phyloP scores from a whole-genome alignment of 2,888 invertebrate genomes.

The Caenorhabditis parvicauda region DNA sequence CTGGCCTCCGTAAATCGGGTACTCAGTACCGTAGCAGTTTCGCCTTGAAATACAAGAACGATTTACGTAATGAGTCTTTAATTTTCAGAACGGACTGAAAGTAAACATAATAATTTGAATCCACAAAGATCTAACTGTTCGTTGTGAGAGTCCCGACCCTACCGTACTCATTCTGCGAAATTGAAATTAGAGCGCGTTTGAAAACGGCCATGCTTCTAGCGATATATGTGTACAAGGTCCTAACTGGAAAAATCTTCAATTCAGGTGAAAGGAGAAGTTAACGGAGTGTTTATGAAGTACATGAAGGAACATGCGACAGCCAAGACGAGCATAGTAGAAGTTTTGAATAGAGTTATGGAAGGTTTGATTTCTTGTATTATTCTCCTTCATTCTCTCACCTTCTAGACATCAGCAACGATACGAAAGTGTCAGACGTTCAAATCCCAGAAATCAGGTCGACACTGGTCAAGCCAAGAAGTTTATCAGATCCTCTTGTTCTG shows the following conservation, averaged over 20 bases:
- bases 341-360: slow-evolving; percentile 55
- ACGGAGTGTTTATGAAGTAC: slow-evolving; percentile 63
- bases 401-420: slow-evolving; percentile 62
- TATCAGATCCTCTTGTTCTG: slow-evolving; percentile 62
- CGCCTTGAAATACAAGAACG: no score
- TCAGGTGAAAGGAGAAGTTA: slow-evolving; percentile 56
- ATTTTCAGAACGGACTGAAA: no score
- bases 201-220: no score
- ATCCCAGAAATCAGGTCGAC: slow-evolving; percentile 64
- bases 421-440: slow-evolving; percentile 59
- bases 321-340: slow-evolving; percentile 50
- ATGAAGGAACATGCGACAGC: slow-evolving; percentile 52
- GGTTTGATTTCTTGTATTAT: slow-evolving; percentile 30
- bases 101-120: no score
- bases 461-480: slow-evolving; percentile 54
- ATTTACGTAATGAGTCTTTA: no score
- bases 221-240: no score
- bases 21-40: no score
- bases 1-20: no score
- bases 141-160: no score
- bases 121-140: no score
- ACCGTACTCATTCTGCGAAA: no score
- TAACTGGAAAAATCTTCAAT: not conserved
- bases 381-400: not conserved
- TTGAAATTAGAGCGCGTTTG: no score